Percentiles rank a stretch among this genome's conserved stretches.
These are phyloP conservation scores for Protomyctophum bolini DNA, from an alignment of 2,113 vertebrate species.

Conservation along the genomic window DNA sequence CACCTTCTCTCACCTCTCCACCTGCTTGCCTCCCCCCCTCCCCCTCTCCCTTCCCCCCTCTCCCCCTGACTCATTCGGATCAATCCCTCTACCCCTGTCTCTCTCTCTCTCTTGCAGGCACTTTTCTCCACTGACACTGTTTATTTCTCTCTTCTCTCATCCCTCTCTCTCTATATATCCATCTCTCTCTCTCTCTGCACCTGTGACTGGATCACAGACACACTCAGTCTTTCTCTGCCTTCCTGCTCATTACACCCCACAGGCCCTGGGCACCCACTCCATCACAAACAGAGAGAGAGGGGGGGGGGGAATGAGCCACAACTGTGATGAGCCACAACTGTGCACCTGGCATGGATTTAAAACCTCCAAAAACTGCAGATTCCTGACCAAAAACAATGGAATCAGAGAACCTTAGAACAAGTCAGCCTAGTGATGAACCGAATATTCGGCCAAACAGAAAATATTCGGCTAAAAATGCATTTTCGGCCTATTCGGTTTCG, in stretches of 20 bases:
- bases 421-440: constrained; percentile 56
- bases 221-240: constrained; percentile 60
- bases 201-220: constrained; percentile 70
- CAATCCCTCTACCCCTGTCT: neutral
- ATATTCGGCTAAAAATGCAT: too few relatives aligned
- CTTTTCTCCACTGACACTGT: neutral
- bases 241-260: constrained; percentile 62
- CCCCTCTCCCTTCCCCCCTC: constrained; percentile 46
- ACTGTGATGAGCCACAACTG: constrained; percentile 64
- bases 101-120: neutral
- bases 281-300: constrained; percentile 41
- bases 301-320: neutral
- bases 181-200: constrained; percentile 41
- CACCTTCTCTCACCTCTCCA: constrained; percentile 7
- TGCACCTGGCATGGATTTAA: constrained; percentile 62
- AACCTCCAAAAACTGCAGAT: constrained; percentile 56
- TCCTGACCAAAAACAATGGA: constrained; percentile 67
- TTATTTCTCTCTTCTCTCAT: neutral
- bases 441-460: too few relatives aligned
- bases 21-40: constrained; percentile 61
- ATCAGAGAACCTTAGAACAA: constrained; percentile 58
- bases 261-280: constrained; percentile 57
- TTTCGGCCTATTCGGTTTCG: too few relatives aligned
- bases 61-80: neutral
- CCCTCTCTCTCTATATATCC: neutral